Base-by-base conservation (phyloP, 2,888 invertebrate genomes). In the Catocala fraxini region DNA sequence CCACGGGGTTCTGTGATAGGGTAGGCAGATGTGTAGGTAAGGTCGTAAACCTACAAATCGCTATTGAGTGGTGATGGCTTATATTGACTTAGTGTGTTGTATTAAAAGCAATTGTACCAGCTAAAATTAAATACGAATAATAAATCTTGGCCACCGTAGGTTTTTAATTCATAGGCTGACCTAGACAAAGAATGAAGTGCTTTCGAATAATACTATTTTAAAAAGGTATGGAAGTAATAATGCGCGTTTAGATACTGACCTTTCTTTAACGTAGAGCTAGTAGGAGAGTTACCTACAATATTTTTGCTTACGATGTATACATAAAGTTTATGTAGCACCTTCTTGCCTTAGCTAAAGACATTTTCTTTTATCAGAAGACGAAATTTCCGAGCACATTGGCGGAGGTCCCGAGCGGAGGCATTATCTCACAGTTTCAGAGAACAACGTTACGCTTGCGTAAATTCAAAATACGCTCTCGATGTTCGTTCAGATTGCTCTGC, bases 361-460 rank as follows among this genome's bases (percentile, higher is more conserved):
- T 89, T 89, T 87, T 82, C 82, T 85, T 88, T 89, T 90, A 89
- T 90, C 88, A 86, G 73, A 71, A 77, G 80, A 76, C 80, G 77
- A 82, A 89, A 86, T 84, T 85, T 84, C 84, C 82, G 79, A 83
- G 85, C 82, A 84, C 85, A 84, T 88, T 86, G 86, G 77, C 80
- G 75, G 78, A 83, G 85, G 84, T 84, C 84, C 83, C 80, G 77
- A 71, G 71, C 64, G 68, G 76, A 65, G 58, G 80, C 76, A 87
- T 88, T 90, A 90, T 89, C 88, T 89, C 77, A 64, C 80, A 83
- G 81, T 85, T 86, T 84, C 81, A 79, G 82, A 73, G 81, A 78
- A 76, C 72, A 81, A 78, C 72, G 79, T 73, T 79, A 67, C 64
- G 75, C 73, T 73, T 67, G 83, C 84, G 86, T 84, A 84, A 78